A percentile compares a stretch with the other conserved stretches of the same genome.
Conservation (phyloP, 37 sponge, comb jelly and placozoan genomes). For the Beroe ovata region DNA sequence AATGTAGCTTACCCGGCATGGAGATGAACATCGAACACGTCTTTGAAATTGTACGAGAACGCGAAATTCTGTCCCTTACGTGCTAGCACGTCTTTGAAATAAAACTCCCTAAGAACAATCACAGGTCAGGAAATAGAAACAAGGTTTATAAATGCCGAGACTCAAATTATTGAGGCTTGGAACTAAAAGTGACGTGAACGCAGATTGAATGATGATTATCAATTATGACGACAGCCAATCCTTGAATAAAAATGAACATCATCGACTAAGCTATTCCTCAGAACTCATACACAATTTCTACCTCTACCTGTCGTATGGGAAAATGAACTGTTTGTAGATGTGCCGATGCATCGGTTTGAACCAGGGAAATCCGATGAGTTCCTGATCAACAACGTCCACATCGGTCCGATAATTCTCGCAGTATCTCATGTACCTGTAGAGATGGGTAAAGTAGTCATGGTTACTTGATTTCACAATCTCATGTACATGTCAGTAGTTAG, state of each 20-base stretch:
- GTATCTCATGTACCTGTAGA: constrained; percentile 55
- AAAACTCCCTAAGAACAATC: constrained; percentile 16
- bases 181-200: too few species aligned
- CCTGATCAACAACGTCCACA: constrained; percentile 64
- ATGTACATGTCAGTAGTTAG: too few species aligned
- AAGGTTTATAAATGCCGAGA: neutral
- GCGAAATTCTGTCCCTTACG: constrained; percentile 43
- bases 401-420: constrained; percentile 41
- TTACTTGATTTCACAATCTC: too few species aligned
- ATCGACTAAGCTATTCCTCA: too few species aligned
- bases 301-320: constrained; percentile 58
- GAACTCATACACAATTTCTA: too few species aligned
- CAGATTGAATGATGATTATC: too few species aligned
- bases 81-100: constrained; percentile 42
- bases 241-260: too few species aligned
- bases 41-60: constrained; percentile 56
- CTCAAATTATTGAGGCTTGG: too few species aligned
- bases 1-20: constrained; percentile 46
- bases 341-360: constrained; percentile 52
- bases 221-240: too few species aligned
- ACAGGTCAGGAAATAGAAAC: neutral
- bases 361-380: constrained; percentile 58
- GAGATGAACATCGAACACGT: constrained; percentile 33
- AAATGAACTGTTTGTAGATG: constrained; percentile 47
- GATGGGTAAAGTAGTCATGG: too few species aligned